These are phyloP conservation scores for Gymnocheta viridis DNA, from an alignment of 2,888 invertebrate genomes.

Conservation along the genomic window DNA sequence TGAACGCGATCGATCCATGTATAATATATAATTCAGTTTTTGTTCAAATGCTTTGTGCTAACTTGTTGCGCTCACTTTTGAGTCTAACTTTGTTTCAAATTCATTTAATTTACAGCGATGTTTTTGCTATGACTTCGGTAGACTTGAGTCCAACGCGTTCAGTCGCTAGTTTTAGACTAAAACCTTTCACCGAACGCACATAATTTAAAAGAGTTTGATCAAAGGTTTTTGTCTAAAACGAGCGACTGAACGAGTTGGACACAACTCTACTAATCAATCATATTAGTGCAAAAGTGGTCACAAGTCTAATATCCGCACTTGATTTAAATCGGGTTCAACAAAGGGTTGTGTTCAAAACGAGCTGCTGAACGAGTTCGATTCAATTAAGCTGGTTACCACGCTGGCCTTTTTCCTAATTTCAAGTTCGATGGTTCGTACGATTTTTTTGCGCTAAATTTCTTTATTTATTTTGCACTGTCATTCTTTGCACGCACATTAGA, in stretches of 20 bases:
- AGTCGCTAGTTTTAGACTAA: not conserved
- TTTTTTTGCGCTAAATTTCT: not conserved
- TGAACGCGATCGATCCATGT: no score
- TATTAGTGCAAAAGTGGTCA: not conserved
- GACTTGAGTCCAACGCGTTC: not conserved
- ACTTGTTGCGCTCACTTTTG: no score
- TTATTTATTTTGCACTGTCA: not conserved
- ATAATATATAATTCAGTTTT: no score
- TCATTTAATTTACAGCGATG: no score
- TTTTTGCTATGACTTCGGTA: not conserved
- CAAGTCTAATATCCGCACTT: no score
- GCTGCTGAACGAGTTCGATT: no score
- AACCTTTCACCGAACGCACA: not conserved
- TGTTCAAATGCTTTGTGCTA: no score
- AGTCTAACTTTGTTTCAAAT: no score
- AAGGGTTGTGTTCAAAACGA: no score
- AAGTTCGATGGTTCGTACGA: no score
- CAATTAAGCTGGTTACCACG: no score
- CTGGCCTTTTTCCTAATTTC: not conserved
- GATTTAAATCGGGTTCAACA: no score
- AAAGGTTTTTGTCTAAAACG: not conserved
- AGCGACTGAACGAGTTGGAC: not conserved
- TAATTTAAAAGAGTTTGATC: not conserved
- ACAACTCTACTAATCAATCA: not conserved
- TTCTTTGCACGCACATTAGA: not conserved